A percentile compares a stretch with the other conserved stretches of the same genome.
Conservation (phyloP, 2,113 vertebrate species). For the Piprites chloris region DNA sequence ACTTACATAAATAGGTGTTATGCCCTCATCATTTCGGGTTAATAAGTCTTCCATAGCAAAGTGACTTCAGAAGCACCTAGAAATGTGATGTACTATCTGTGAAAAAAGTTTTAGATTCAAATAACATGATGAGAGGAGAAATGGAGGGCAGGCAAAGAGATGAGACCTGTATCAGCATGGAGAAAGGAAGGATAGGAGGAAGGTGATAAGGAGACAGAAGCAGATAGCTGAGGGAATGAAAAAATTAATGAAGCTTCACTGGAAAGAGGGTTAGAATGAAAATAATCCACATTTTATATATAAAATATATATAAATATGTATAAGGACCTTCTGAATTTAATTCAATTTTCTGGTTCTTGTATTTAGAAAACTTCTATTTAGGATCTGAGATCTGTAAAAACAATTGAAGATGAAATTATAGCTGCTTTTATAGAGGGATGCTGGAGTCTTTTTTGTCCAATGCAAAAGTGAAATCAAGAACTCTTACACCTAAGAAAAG, state of each 20-base stretch:
- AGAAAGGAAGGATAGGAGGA: background rate
- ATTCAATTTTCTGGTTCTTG: background rate
- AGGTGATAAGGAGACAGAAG: background rate
- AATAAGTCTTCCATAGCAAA: background rate
- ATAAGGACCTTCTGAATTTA: background rate
- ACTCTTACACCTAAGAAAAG: background rate
- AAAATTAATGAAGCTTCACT: background rate
- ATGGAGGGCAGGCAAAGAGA: background rate
- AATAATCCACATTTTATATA: too few species aligned
- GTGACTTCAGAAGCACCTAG: background rate
- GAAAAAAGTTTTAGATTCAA: background rate
- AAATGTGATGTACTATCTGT: background rate
- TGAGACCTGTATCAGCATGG: background rate
- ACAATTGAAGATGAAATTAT: background rate
- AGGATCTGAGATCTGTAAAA: background rate
- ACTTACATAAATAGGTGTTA: background rate
- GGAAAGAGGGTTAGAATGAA: background rate
- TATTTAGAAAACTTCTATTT: background rate
- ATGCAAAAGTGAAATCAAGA: background rate
- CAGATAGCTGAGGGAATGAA: background rate
- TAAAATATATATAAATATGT: too few species aligned
- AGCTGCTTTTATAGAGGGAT: background rate
- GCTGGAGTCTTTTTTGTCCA: background rate
- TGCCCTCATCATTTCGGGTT: fast-evolving
- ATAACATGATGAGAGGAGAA: background rate